Evolutionary conservation across 2,888 invertebrate species (phyloP).

Genomic region (Ephialtes manifestator): DNA sequence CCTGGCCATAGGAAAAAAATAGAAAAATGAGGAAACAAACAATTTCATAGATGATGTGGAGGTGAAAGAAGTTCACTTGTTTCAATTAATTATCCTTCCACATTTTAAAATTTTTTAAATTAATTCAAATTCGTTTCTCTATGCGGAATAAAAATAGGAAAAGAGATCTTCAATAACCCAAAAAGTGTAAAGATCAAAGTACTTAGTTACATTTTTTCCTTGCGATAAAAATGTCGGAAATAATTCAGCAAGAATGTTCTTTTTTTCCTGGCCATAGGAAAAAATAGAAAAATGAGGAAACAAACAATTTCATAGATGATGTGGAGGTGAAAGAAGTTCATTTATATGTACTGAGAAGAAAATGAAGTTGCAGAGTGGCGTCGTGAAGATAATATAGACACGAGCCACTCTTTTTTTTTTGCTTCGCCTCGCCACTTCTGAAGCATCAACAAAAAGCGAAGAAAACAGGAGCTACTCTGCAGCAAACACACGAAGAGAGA

Average conservation of each 20-base stretch:
- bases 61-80: no score
- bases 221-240: no score
- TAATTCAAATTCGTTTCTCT: no score
- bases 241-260: background rate
- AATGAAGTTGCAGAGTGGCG: constrained; percentile 36
- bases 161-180: no score
- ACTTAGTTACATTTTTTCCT: no score
- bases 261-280: background rate
- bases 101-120: no score
- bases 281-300: background rate
- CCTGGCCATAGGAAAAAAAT: background rate
- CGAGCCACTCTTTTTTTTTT: constrained; percentile 1
- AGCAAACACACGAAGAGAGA: background rate
- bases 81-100: no score
- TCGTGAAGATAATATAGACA: constrained; percentile 37
- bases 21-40: background rate
- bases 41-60: background rate
- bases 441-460: constrained; percentile 12
- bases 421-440: constrained; percentile 13
- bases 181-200: no score
- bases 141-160: no score
- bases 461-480: background rate
- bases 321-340: background rate
- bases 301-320: background rate
- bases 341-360: background rate